phyloP scores from a whole-genome alignment of 2,113 vertebrate genomes.

The Channa argus region DNA sequence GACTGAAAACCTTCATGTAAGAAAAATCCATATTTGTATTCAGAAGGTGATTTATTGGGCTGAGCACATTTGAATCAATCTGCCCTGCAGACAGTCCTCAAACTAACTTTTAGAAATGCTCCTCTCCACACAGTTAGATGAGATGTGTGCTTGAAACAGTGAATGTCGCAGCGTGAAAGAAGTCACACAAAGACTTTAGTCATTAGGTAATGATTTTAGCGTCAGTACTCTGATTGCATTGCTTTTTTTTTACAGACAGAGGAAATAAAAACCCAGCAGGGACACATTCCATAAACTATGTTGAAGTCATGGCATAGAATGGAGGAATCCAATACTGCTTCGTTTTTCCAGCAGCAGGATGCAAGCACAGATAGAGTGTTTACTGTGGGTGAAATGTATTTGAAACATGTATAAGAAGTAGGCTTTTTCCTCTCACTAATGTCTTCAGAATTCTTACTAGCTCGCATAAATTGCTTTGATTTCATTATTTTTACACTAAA shows the following conservation, averaged over 20 bases:
- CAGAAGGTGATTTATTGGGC: constrained; percentile 36
- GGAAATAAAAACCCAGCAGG: constrained; percentile 77
- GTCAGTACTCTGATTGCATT: constrained; percentile 70
- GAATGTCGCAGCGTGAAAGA: constrained; percentile 58
- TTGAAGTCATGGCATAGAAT: constrained; percentile 52
- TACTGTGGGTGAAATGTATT: constrained; percentile 24
- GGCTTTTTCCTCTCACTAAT: neutral
- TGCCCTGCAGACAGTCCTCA: constrained; percentile 11
- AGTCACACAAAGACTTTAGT: constrained; percentile 69
- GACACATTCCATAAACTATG: constrained; percentile 67
- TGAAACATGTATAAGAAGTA: constrained; percentile 25
- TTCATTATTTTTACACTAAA: constrained; percentile 56
- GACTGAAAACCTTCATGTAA: too few species aligned
- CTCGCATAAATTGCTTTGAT: constrained; percentile 43
- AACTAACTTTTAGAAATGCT: constrained; percentile 41
- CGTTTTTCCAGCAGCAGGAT: constrained; percentile 31
- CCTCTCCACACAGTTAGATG: constrained; percentile 27
- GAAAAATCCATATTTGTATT: constrained; percentile 21
- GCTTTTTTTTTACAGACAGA: constrained; percentile 53
- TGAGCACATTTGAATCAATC: constrained; percentile 28
- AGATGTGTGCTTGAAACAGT: constrained; percentile 36
- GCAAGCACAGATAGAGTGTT: constrained; percentile 39
- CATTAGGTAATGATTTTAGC: constrained; percentile 79
- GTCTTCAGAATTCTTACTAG: constrained; percentile 12
- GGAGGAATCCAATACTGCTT: constrained; percentile 29